phyloP scores from a whole-genome alignment of 2,113 vertebrate genomes.

The Brachyistius frenatus region DNA sequence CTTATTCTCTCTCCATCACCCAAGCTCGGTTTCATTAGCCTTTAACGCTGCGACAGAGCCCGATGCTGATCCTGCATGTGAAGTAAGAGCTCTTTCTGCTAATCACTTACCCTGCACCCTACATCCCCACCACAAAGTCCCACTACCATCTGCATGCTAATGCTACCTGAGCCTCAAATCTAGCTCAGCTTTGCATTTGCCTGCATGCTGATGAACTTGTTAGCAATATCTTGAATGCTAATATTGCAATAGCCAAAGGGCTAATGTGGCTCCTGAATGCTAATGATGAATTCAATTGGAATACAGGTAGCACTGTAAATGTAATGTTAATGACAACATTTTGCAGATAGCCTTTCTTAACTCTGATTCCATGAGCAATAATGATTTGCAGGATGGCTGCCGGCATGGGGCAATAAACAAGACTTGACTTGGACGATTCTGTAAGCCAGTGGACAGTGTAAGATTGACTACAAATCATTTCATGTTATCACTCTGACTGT shows the following conservation, averaged over 20 bases:
- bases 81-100: conserved; percentile 65
- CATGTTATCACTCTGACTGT: conserved; percentile 11
- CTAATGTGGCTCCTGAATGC: conserved; percentile 51
- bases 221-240: conserved; percentile 67
- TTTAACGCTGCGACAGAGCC: conserved; percentile 43
- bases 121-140: conserved; percentile 32
- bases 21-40: conserved; percentile 68
- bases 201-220: conserved; percentile 71
- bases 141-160: conserved; percentile 66
- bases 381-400: conserved; percentile 5
- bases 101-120: conserved; percentile 62
- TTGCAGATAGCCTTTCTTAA: conserved; percentile 22
- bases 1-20: conserved; percentile 30
- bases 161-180: conserved; percentile 57
- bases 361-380: conserved; percentile 9
- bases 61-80: conserved; percentile 61
- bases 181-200: conserved; percentile 20
- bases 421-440: background rate
- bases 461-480: conserved; percentile 24
- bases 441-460: background rate
- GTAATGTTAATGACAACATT: conserved; percentile 22
- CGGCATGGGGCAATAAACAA: conserved; percentile 5
- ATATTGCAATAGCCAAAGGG: conserved; percentile 56
- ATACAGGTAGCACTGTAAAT: conserved; percentile 27
- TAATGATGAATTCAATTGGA: conserved; percentile 48